Percentiles rank a stretch among this genome's conserved stretches.
Evolutionary conservation across 2,113 vertebrate species (phyloP).

Genomic region (Colinus virginianus): DNA sequence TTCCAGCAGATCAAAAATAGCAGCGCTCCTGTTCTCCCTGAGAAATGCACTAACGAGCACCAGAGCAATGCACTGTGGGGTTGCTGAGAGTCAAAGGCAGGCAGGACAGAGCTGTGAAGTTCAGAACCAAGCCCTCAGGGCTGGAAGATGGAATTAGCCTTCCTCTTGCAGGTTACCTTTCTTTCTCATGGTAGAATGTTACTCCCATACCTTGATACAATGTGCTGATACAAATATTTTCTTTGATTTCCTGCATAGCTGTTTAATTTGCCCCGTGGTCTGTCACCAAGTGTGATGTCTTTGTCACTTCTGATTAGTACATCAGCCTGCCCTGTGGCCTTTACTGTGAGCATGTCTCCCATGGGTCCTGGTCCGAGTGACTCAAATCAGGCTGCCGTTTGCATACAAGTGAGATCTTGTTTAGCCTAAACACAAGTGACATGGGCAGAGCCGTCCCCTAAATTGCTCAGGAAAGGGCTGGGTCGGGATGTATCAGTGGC

Average conservation of each 20-base stretch:
- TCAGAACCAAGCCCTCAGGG: neutral
- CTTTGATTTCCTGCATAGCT: neutral
- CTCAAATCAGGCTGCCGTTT: conserved; percentile 25
- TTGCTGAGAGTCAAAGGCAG: conserved; percentile 7
- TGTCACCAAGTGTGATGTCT: conserved; percentile 42
- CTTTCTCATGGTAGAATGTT: conserved; percentile 28
- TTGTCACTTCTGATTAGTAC: conserved; percentile 46
- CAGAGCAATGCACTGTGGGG: fast-evolving
- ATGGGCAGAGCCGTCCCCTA: neutral
- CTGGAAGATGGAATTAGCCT: conserved; percentile 11
- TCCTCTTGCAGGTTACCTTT: neutral
- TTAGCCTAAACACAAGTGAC: conserved; percentile 1
- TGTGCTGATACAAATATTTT: neutral
- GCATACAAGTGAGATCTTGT: neutral
- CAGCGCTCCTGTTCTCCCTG: neutral
- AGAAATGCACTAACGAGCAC: fast-evolving
- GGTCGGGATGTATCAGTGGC: neutral
- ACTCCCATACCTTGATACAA: neutral
- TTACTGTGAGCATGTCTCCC: neutral
- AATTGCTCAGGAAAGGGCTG: neutral
- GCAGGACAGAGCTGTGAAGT: neutral
- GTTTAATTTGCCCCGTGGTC: conserved; percentile 32
- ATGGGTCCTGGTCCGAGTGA: neutral
- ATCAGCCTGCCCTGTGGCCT: neutral
- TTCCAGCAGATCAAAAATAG: conserved; percentile 19